phyloP scores from a whole-genome alignment of 2,113 vertebrate genomes.

The Orthochromis malagaraziensis region DNA sequence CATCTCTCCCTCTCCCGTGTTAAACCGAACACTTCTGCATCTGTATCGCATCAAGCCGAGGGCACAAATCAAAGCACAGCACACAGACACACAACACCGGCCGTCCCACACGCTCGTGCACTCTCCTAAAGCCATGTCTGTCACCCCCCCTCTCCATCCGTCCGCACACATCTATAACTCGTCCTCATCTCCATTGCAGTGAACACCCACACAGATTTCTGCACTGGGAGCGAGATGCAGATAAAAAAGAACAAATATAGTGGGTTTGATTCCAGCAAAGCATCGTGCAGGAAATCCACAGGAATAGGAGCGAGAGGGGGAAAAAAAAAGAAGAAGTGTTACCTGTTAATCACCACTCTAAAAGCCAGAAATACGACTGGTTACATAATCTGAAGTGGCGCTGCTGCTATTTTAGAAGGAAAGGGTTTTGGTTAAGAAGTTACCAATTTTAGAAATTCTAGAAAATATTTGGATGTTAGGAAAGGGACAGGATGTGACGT shows the following conservation, averaged over 20 bases:
- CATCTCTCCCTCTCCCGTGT: not conserved
- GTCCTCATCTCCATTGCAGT: conserved; percentile 43
- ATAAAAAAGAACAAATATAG: conserved; percentile 45
- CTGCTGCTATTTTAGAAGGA: conserved; percentile 5
- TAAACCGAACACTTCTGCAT: conserved; percentile 45
- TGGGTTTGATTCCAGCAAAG: conserved; percentile 21
- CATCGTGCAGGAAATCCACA: conserved; percentile 10
- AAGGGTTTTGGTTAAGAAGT: not conserved
- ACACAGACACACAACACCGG: not conserved
- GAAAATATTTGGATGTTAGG: not conserved
- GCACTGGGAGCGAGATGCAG: conserved; percentile 25
- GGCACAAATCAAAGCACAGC: conserved; percentile 44
- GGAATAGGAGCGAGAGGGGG: not conserved
- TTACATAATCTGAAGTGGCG: conserved; percentile 31
- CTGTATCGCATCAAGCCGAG: conserved; percentile 42
- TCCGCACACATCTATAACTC: conserved; percentile 8
- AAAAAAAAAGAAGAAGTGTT: not conserved
- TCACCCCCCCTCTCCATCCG: not conserved
- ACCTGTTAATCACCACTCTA: conserved; percentile 36
- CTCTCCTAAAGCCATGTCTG: conserved; percentile 43
- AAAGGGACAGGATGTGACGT: not conserved
- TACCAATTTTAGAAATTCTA: not conserved
- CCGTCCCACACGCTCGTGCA: conserved; percentile 48
- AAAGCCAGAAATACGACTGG: not conserved
- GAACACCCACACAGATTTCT: conserved; percentile 49